Base-by-base conservation (phyloP, 2,888 invertebrate species). In the Agrochola lota region DNA sequence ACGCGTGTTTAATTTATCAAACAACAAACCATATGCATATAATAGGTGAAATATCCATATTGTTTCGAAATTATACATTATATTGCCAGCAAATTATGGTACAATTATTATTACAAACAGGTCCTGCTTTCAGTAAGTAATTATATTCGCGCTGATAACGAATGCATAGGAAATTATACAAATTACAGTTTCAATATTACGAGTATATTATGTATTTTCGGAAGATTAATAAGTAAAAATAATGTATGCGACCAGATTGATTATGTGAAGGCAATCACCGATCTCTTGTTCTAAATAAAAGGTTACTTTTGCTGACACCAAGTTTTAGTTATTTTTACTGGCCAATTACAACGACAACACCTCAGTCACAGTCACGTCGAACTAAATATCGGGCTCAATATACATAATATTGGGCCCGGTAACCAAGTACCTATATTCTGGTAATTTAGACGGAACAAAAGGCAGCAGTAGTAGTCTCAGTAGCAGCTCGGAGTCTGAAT, bases 81-180 rank as follows among this genome's bases (percentile, higher is more conserved):
- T 71, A 66, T 66, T 76, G 46, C 40, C 60, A 30, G 68, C 59
- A 83, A n/a, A 81, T 81, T 75, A 62, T 46, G n/a, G 23, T 66
- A 66, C 46, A 82, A 72, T 68, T 55, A 71, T 73, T 64, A 78
- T 76, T 20, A 52, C 67, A 85, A 74, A 74, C 64, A 55, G 60
- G 66, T 78, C 9, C 69, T 63, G 76, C 17, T 68, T 60, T 72
- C 66, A n/a, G 40, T 64, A 71, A 75, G n/a, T 85, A 79, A 81
- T 77, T 83, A 78, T 63, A 71, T 82, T 73, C 55, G 15, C 30
- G 46, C 30, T 62, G 40, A 64, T 63, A 76, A 66, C 40, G 62
- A 23, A 72, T 76, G 64, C 40, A 52, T 64, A 15, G 8, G n/a
- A 43, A 57, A 59, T 35, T 35, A 35, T 66, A 74, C 9, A 35